phyloP scores from a whole-genome alignment of 2,113 vertebrate species.

The Cisticola juncidis region DNA sequence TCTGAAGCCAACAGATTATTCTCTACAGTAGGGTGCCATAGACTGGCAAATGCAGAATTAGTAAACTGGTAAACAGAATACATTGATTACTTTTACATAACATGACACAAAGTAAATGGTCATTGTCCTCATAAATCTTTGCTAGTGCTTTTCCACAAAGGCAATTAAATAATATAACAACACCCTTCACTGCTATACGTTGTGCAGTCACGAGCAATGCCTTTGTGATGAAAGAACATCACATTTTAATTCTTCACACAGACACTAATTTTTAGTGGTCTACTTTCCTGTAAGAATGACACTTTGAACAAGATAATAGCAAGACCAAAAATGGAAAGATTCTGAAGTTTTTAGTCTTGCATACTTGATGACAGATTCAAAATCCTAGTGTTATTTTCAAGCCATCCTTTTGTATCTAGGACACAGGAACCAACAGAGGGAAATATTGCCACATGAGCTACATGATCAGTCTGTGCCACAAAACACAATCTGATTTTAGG shows the following conservation, averaged over 20 bases:
- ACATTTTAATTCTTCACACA: conserved; percentile 41
- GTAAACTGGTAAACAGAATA: conserved; percentile 7
- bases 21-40: not conserved
- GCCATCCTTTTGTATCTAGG: not conserved
- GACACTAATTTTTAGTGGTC: conserved; percentile 41
- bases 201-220: not conserved
- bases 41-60: conserved; percentile 2
- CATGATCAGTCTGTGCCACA: not conserved
- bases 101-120: conserved; percentile 12
- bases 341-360: not conserved
- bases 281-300: not conserved
- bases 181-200: not conserved
- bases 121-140: conserved; percentile 12
- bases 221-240: conserved; percentile 28
- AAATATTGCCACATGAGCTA: not conserved
- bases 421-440: not conserved
- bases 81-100: conserved; percentile 14
- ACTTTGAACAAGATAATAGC: not conserved
- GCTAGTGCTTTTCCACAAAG: not conserved
- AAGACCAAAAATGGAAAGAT: not conserved
- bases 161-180: conserved; percentile 8
- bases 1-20: not conserved
- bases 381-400: not conserved
- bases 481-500: not conserved
- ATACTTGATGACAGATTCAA: not conserved